Base-by-base conservation (phyloP, 2,888 invertebrate genomes). In the Pandemis corylana region DNA sequence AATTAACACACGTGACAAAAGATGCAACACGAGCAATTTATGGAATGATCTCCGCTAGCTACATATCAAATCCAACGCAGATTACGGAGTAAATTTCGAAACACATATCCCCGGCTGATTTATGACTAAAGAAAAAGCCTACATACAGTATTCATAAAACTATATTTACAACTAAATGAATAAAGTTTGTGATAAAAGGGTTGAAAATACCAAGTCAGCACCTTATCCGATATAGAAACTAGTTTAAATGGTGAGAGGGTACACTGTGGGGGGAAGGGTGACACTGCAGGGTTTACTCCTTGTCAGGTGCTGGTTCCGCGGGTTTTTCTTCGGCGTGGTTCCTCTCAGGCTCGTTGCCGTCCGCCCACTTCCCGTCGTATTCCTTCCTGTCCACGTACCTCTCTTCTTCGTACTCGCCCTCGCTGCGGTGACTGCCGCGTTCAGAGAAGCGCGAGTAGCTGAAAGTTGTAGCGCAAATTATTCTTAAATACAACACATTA, bases 281-380 rank as follows among this genome's bases (percentile, higher is more conserved):
- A 46, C 12, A 49, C 1, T 36, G 70, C 28, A 72, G 69, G 69
- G 71, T 77, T 82, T 86, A 92, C 79, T 93, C 93, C 85, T 94
- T 93, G 42, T 69, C 65, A 79, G 92, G 90, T 7, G 87, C 82
- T 66, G 85, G 89, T 76, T 90, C 90, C n/a, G 88, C 84, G 6
- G 91, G 89, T 76, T 92, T 91, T 44, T 93, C 92, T 66, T 93
- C 93, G 0, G 85, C 72, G 76, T 88, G 86, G 9, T 83, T 84
- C 68, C 90, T 83, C 53, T 92, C 93, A 0, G 93, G 93, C 73
- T 95, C 95, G 75, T 95, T 95, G 49, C 95, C 95, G 73, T 96
- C 96, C 0, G 96, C 95, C 96, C 96, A 96, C 84, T 96, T 96
- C 5, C 96, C 96, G 80, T 96, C 96, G 81, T 95, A 96, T 78